These are phyloP conservation scores for Heteromyza rotundicornis DNA, from an alignment of 2,888 invertebrate genomes.

Conservation along the genomic window DNA sequence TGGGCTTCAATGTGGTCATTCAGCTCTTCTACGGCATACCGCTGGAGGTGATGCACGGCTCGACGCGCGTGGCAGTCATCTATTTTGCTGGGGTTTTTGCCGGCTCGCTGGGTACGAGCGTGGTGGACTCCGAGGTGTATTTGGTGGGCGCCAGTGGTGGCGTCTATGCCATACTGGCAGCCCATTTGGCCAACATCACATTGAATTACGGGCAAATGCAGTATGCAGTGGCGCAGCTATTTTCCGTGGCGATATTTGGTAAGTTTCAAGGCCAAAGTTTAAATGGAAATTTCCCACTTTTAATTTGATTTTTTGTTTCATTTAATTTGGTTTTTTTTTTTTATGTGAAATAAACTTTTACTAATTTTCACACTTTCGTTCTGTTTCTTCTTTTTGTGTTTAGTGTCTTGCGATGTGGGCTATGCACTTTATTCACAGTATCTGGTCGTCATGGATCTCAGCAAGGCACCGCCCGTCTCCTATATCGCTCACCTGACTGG, in stretches of 20 bases:
- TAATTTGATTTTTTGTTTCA: neutral
- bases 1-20: slow-evolving; percentile 92
- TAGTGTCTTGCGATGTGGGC: slow-evolving; percentile 90
- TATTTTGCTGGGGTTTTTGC: slow-evolving; percentile 94
- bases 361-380: neutral
- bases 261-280: slow-evolving; percentile 46
- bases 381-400: slow-evolving; percentile 52
- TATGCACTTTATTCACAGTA: slow-evolving; percentile 95
- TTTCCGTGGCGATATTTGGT: slow-evolving; percentile 93
- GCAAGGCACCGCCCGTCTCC: slow-evolving; percentile 77
- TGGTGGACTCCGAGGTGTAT: slow-evolving; percentile 92
- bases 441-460: slow-evolving; percentile 41
- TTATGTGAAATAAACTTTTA: neutral
- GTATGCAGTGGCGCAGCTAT: slow-evolving; percentile 86
- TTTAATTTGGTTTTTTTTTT: neutral
- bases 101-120: slow-evolving; percentile 82
- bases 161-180: slow-evolving; percentile 94
- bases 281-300: neutral
- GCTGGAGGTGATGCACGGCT: slow-evolving; percentile 96
- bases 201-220: slow-evolving; percentile 96
- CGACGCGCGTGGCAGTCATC: slow-evolving; percentile 82
- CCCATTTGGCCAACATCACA: slow-evolving; percentile 93
- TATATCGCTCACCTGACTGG: slow-evolving; percentile 97
- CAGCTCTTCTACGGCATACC: slow-evolving; percentile 93
- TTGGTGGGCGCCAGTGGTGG: slow-evolving; percentile 97